Evolutionary conservation across 2,797 vertebrate species (phyloP).

Genomic region (Caiman crocodilus): DNA sequence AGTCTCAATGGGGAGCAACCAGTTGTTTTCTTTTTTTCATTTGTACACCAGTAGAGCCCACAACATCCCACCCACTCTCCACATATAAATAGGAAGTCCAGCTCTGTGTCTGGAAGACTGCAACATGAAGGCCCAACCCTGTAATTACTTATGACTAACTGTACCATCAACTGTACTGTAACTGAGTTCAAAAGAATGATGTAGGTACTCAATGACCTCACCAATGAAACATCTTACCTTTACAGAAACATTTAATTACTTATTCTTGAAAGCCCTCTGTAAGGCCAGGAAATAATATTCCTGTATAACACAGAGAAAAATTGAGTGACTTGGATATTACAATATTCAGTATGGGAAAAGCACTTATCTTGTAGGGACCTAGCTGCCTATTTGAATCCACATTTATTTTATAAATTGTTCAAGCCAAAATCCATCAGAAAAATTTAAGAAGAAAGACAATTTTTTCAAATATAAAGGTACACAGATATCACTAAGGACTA

Average conservation of each 20-base stretch:
- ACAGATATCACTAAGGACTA: too few relatives aligned
- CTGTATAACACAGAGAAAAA: neutral
- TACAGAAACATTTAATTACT: neutral
- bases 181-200: neutral
- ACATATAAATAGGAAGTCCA: neutral
- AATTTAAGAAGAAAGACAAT: too few relatives aligned
- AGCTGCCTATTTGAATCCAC: too few relatives aligned
- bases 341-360: too few relatives aligned
- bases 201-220: neutral
- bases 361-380: too few relatives aligned
- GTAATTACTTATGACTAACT: neutral
- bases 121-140: neutral
- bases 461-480: too few relatives aligned
- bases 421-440: too few relatives aligned
- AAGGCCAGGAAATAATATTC: neutral
- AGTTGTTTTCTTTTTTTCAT: neutral
- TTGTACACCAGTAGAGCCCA: neutral
- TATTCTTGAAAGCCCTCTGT: neutral
- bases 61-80: neutral
- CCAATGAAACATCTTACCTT: neutral
- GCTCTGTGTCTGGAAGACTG: too few relatives aligned
- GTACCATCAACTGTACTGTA: neutral
- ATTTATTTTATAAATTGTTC: too few relatives aligned
- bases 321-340: neutral
- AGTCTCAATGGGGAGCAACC: slow-evolving; percentile 53